Base-by-base conservation (phyloP, 2,888 invertebrate species). In the Neoscelio sp. region DNA sequence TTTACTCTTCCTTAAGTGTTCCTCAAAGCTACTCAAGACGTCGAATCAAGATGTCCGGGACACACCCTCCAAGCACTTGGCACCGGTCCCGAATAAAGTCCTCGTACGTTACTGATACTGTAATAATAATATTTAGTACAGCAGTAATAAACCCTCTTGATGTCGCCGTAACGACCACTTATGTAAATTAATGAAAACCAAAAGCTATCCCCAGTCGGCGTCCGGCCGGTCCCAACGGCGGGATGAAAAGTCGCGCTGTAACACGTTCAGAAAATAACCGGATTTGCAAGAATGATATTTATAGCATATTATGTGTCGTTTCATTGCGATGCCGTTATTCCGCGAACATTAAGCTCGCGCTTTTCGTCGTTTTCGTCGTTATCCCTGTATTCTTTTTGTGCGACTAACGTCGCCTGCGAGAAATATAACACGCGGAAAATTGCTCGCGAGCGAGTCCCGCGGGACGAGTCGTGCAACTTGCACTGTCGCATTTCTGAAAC, bases 161-260 rank as follows among this genome's bases (percentile, higher is more conserved):
- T 78, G 79, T 71, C 62, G 67, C 28, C 64, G 79, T 81, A 83
- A 81, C 82, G 80, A 78, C 79, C 78, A 78, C 82, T 83, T 82
- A 82, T 82, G 83, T 70, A 82, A 83, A 83, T 82, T 76, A 82
- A 82, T 77, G 82, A 82, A 82, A 82, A 82, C 76, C 75, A 77
- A 82, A 75, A 80, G 76, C 79, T 54, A 52, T 46, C 30, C 44
- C 10, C 40, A 26, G 35, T 8, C 52, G 20, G 65, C 17, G 60
- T 48, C 67, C 75, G 38, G 75, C 56, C 56, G 71, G 48, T 76
- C 62, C 76, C 64, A 56, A 33, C 58, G 33, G 70, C 64, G 54
- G 62, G 20, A 65, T 58, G 58, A 74, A 74, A 74, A 65, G 74
- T 74, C 68, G 75, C 38, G 40, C 46, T 30, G 65, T 60, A 76